A percentile compares a stretch with the other conserved stretches of the same genome.
Evolutionary conservation across 2,113 vertebrate genomes (phyloP).

Genomic region (Neopipo cinnamomea): DNA sequence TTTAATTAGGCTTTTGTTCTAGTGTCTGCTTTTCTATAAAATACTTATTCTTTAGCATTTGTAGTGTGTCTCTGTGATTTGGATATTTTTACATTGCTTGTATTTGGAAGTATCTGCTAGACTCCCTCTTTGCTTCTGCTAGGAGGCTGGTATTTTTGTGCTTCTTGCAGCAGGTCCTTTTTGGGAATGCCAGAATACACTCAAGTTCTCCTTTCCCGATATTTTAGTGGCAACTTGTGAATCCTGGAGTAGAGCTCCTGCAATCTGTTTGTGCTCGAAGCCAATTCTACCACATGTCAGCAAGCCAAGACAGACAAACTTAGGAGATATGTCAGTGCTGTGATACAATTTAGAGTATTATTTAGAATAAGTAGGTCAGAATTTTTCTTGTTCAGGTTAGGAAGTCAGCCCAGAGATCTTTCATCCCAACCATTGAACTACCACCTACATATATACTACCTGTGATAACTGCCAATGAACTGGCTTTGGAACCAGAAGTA

Average conservation of each 20-base stretch:
- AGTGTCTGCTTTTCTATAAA: neutral
- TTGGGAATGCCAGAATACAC: neutral
- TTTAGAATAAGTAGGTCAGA: neutral
- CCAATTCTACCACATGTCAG: rapidly evolving
- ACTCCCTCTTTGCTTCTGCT: neutral
- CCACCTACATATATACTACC: neutral
- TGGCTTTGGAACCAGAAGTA: neutral
- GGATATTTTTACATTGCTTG: neutral
- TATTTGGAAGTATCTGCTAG: neutral
- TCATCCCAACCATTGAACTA: neutral
- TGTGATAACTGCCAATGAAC: neutral
- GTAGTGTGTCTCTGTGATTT: neutral
- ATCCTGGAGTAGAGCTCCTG: neutral
- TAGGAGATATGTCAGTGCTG: neutral
- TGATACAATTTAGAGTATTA: neutral
- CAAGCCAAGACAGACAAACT: neutral
- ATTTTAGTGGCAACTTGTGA: neutral
- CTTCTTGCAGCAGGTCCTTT: neutral
- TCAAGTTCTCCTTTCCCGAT: neutral
- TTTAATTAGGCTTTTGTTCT: neutral
- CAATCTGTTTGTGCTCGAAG: neutral
- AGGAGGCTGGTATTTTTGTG: neutral
- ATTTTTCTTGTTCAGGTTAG: neutral
- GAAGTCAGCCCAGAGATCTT: neutral
- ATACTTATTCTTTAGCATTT: neutral